phyloP scores from a whole-genome alignment of 2,797 vertebrate genomes.

The Pseudopleuronectes americanus region DNA sequence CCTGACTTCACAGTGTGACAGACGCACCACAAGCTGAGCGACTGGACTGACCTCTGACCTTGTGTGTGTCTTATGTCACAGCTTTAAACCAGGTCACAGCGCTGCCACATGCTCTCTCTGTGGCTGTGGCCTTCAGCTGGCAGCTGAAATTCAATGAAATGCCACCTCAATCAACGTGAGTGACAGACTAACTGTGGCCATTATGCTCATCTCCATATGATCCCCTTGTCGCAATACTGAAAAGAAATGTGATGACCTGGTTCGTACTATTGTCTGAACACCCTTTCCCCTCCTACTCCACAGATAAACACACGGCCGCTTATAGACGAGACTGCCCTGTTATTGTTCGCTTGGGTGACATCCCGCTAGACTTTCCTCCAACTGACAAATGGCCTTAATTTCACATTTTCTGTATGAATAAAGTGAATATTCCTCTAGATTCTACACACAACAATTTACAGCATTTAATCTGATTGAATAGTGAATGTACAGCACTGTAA shows the following conservation, averaged over 20 bases:
- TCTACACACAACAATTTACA: too few relatives aligned
- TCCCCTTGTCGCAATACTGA: slow-evolving; percentile 72
- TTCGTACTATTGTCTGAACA: slow-evolving; percentile 78
- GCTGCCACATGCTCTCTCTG: not conserved
- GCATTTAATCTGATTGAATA: too few relatives aligned
- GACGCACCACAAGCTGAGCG: not conserved
- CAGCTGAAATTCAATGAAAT: slow-evolving; percentile 2
- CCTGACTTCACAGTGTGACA: not conserved
- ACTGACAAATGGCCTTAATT: not conserved
- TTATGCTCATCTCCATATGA: slow-evolving; percentile 75
- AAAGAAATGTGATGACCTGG: slow-evolving; percentile 86
- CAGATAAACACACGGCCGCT: slow-evolving; percentile 63
- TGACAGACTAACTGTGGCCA: slow-evolving; percentile 44
- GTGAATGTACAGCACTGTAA: not conserved
- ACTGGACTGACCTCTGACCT: slow-evolving; percentile 8
- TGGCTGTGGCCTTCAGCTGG: slow-evolving; percentile 18
- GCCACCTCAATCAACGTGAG: slow-evolving; percentile 18
- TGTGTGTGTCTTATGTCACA: slow-evolving; percentile 1
- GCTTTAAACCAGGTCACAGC: slow-evolving; percentile 15
- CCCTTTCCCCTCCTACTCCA: slow-evolving; percentile 71
- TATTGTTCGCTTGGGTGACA: slow-evolving; percentile 36
- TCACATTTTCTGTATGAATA: not conserved
- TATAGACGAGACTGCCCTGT: slow-evolving; percentile 49
- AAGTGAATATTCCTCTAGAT: not conserved
- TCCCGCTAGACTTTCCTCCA: slow-evolving; percentile 42